Conservation (phyloP, 2,113 vertebrate genomes). For the Irena cyanogastra region DNA sequence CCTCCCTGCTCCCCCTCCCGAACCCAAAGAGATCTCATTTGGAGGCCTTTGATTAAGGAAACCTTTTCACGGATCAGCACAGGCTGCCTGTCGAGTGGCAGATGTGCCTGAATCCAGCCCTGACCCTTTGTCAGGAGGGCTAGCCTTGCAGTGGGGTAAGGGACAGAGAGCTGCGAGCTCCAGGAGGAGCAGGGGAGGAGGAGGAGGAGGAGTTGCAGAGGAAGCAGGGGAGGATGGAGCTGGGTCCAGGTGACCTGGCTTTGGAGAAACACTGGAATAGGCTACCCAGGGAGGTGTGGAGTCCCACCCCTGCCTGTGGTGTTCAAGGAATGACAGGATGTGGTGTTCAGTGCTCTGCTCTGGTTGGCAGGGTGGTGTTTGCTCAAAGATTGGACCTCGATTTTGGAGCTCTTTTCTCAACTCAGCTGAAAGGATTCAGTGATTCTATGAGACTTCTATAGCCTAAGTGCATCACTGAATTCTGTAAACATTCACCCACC, state of each 20-base stretch:
- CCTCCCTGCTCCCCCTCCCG: neutral
- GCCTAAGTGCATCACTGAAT: neutral
- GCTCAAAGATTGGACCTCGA: neutral
- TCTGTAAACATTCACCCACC: neutral
- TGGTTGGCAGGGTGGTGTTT: neutral
- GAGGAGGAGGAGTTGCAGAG: neutral
- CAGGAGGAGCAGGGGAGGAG: neutral
- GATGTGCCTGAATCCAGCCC: neutral
- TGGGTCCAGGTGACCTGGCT: neutral
- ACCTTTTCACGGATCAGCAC: neutral
- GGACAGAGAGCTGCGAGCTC: accelerated
- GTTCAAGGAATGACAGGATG: neutral
- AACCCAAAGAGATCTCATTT: neutral
- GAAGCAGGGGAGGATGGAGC: neutral
- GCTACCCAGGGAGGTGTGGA: neutral
- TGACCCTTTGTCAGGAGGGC: neutral
- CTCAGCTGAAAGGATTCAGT: neutral
- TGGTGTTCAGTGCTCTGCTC: neutral
- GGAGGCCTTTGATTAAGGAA: neutral
- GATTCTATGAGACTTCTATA: neutral
- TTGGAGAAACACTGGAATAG: neutral
- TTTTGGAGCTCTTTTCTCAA: neutral
- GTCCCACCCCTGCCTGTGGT: neutral
- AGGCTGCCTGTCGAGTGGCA: neutral
- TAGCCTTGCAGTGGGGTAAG: accelerated